Base-by-base conservation (phyloP, 2,797 vertebrate species). In the Morelia viridis region DNA sequence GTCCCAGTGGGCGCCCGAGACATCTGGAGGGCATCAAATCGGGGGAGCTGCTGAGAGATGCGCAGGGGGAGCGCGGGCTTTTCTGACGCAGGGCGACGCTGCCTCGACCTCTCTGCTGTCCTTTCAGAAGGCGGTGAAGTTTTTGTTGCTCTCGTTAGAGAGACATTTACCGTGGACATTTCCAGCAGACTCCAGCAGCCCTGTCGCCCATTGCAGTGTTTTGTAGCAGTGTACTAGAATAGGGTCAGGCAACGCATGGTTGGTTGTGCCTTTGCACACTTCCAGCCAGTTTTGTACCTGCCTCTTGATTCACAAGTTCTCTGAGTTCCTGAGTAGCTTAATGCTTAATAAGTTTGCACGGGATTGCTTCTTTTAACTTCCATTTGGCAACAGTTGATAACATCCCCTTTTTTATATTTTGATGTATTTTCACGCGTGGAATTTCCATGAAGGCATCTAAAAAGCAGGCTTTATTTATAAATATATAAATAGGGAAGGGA, bases 71-170 rank as follows among this genome's bases (percentile, higher is more conserved):
- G n/a, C 35, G 50, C 31, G 26, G 19, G 11, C 68, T 83, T 83
- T 83, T 88, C 68, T 88, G 65, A 50, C 46, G 35, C 12, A 7
- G 50, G n/a, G n/a, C 31, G 11, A 35, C 57, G 8, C 68, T 9
- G n/a, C 56, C 35, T 92, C 19, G 53, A 64, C 61, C 71, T n/a
- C 56, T 61, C 35, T 87, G 90, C 87, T 91, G 86, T 35, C 57
- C 65, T n/a, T 35, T 7, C 15, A 28, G 91, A 88, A 50, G n/a
- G 57, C 24, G 41, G 57, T 17, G 41, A 87, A 88, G 58, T 83
- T 83, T 57, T 57, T n/a, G 57, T 28, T 50, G 17, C 56, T 26
- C 17, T 0, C 0, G 17, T 7, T 41, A 22, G 15, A 15, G 15
- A 15, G 35, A 41, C 84, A 62, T n/a, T 56, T n/a, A 4, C 35